Evolutionary conservation across 2,113 vertebrate genomes (phyloP).

Genomic region (Murina feae): DNA sequence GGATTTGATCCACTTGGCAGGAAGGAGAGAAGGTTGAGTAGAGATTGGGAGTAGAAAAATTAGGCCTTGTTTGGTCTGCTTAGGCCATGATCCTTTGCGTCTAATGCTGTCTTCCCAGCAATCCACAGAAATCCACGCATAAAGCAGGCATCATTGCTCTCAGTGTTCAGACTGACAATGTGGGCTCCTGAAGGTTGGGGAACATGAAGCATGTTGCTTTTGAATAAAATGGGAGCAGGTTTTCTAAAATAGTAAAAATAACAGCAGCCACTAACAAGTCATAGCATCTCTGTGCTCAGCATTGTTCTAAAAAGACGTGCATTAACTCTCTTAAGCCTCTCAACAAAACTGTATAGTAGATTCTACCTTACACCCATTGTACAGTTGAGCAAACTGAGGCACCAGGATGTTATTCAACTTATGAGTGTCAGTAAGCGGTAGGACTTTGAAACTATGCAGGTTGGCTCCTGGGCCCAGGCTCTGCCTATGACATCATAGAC

Average conservation of each 20-base stretch:
- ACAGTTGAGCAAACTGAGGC: not conserved
- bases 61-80: not conserved
- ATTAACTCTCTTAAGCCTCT: not conserved
- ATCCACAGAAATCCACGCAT: not conserved
- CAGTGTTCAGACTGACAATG: accelerated
- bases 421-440: not conserved
- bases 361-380: not conserved
- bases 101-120: not conserved
- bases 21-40: not conserved
- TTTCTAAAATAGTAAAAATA: not conserved
- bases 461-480: not conserved
- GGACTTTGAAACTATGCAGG: not conserved
- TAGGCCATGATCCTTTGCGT: not conserved
- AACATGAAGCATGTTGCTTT: not conserved
- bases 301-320: accelerated
- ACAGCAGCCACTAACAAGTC: not conserved
- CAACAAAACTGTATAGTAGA: not conserved
- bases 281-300: not conserved
- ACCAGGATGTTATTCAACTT: not conserved
- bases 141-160: not conserved
- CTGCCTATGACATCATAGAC: not conserved
- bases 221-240: not conserved
- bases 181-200: not conserved
- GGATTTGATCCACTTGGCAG: slow-evolving; percentile 16
- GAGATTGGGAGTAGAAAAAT: not conserved